Evolutionary conservation across 2,797 vertebrate species (phyloP).

Genomic region (Leptoclinus maculatus): DNA sequence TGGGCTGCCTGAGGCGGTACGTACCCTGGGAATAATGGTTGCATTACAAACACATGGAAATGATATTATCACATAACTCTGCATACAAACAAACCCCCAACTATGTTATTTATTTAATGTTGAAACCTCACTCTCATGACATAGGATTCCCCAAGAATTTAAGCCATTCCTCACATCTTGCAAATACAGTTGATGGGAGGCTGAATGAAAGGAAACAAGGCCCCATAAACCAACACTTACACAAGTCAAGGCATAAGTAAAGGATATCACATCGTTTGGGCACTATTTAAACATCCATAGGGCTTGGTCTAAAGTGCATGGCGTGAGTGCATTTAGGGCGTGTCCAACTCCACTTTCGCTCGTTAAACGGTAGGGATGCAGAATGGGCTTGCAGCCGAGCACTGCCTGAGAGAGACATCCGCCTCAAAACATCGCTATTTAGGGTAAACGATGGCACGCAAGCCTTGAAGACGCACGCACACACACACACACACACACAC

Average conservation of each 20-base stretch:
- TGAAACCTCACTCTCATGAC: not conserved
- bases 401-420: no score
- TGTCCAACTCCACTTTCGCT: not conserved
- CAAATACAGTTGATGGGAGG: not conserved
- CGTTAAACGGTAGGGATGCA: not conserved
- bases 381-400: not conserved
- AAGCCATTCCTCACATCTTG: not conserved
- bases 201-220: not conserved
- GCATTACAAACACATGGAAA: slow-evolving; percentile 11
- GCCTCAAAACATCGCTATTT: no score
- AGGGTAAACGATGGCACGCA: no score
- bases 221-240: not conserved
- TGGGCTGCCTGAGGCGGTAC: not conserved
- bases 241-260: not conserved
- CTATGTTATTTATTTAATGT: not conserved
- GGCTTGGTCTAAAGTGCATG: not conserved
- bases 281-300: not conserved
- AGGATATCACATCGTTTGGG: not conserved
- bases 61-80: not conserved
- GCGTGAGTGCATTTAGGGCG: not conserved
- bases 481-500: no score
- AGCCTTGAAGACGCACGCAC: no score
- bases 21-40: not conserved
- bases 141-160: not conserved
- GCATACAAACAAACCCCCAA: not conserved